Conservation (phyloP, 2,113 vertebrate genomes). For the Mormyrus iriodes region DNA sequence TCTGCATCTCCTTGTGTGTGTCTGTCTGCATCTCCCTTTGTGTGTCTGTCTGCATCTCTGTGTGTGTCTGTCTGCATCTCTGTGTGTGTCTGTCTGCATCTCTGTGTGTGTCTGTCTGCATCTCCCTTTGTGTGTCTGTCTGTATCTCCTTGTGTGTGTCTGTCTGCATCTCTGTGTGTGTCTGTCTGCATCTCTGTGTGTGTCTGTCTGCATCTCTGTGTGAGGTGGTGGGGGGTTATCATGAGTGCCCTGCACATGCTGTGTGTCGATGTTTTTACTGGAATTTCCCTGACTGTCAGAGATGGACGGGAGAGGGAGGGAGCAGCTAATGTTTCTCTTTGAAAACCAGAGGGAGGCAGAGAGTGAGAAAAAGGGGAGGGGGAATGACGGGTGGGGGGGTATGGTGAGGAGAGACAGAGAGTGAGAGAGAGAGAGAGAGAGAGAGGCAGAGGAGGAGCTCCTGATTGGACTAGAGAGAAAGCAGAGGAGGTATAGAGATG, state of each 20-base stretch:
- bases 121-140: too few species aligned
- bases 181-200: too few species aligned
- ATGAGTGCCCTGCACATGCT: neutral
- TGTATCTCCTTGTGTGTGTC: too few species aligned
- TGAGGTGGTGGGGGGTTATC: too few species aligned
- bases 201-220: too few species aligned
- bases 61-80: too few species aligned
- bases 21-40: too few species aligned
- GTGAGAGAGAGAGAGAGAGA: constrained; percentile 22
- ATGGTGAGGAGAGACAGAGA: neutral
- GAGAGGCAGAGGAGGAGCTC: constrained; percentile 20
- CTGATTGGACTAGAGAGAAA: constrained; percentile 61
- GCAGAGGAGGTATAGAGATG: constrained; percentile 19
- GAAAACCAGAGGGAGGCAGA: constrained; percentile 43
- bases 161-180: too few species aligned
- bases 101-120: too few species aligned
- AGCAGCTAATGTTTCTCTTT: constrained; percentile 50
- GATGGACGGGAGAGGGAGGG: constrained; percentile 25
- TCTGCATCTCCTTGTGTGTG: too few species aligned
- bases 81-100: too few species aligned
- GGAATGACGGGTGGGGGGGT: constrained; percentile 5
- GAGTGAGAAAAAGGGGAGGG: constrained; percentile 6
- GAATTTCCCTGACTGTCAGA: constrained; percentile 43
- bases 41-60: too few species aligned
- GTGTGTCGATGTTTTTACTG: constrained; percentile 34